A percentile compares a stretch with the other conserved stretches of the same genome.
Evolutionary conservation across 2,888 invertebrate genomes (phyloP).

Genomic region (Sesamia inferens): DNA sequence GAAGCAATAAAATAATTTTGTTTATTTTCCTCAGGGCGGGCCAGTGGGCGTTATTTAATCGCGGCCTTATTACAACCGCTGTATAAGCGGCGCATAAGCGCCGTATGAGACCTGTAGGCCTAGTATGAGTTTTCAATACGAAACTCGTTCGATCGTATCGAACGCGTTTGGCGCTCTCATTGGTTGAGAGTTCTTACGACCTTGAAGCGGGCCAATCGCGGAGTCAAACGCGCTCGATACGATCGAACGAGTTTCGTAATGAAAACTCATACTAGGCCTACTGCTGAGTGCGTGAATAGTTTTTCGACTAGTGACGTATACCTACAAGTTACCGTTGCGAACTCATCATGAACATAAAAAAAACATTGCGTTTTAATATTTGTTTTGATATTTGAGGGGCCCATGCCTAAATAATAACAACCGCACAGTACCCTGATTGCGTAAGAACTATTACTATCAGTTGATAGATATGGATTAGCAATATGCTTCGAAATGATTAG

Average conservation of each 20-base stretch:
- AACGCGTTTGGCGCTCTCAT: too few species aligned
- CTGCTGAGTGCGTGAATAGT: conserved; percentile 21
- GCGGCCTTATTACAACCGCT: conserved; percentile 24
- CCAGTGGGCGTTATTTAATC: conserved; percentile 33
- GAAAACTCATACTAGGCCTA: too few species aligned
- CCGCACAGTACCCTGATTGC: too few species aligned
- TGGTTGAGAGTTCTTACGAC: too few species aligned
- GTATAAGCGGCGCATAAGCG: neutral
- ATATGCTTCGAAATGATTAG: too few species aligned
- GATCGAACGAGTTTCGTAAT: too few species aligned
- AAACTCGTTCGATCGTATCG: too few species aligned
- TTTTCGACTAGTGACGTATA: conserved; percentile 42
- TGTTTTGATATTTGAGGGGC: conserved; percentile 33
- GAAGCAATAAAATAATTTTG: conserved; percentile 32
- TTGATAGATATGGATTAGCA: too few species aligned
- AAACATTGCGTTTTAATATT: conserved; percentile 19
- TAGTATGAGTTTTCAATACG: too few species aligned
- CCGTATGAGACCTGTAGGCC: conserved; percentile 16
- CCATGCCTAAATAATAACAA: neutral
- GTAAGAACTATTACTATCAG: too few species aligned
- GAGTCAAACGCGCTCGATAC: too few species aligned
- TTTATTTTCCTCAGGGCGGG: conserved; percentile 35
- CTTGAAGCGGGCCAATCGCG: too few species aligned
- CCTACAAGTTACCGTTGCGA: conserved; percentile 38
- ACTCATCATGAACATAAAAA: conserved; percentile 38